Evolutionary conservation across 2,888 invertebrate species (phyloP), one percentile per base, ranked within the genome.

Genomic region (Scaptomyza caliginosa): DNA sequence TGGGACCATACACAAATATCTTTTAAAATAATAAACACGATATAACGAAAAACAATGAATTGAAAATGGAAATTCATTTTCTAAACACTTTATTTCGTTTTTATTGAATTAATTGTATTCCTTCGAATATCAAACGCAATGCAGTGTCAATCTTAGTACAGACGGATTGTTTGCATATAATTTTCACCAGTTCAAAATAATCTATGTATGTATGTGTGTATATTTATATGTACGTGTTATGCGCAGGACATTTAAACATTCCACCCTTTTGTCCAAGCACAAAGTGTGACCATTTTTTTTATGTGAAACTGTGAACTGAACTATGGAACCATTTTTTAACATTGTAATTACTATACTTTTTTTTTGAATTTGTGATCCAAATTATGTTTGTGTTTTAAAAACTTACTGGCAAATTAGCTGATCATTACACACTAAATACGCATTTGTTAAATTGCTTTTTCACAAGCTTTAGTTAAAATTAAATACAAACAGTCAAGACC

Each of bases 161-260:
- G n/a, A 19, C 30, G 46, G 13, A 32, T 46, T 45, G 45, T 46
- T 46, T 46, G 21, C 46, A 21, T 13, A 6, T 32, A 13, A 21
- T 46, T 46, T 46, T 46, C 46, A 7, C 32, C 10, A 32, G 21
- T 32, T 46, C 46, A 46, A 46, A 21, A 46, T 46, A 46, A 32
- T 46, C 13, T 16, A 13, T 10, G 39, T 21, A 2, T 52, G 13
- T 16, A 21, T 21, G 23, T 23, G 23, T 13, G 8, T 23, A 55
- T 13, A 13, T 16, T 13, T 16, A 10, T 23, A 4, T 40, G 16
- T 2, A n/a, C 23, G 23, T 16, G 19, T 26, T 50, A 7, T 57
- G 57, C 57, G 57, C 57, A 58, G 58, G 57, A 57, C 42, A 19
- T 54, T 26, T 13, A 11, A 16, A 13, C 19, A 57, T 36, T 57